Conservation (phyloP, 64 coral and sea anemone genomes). For the Stylophora pistillata region DNA sequence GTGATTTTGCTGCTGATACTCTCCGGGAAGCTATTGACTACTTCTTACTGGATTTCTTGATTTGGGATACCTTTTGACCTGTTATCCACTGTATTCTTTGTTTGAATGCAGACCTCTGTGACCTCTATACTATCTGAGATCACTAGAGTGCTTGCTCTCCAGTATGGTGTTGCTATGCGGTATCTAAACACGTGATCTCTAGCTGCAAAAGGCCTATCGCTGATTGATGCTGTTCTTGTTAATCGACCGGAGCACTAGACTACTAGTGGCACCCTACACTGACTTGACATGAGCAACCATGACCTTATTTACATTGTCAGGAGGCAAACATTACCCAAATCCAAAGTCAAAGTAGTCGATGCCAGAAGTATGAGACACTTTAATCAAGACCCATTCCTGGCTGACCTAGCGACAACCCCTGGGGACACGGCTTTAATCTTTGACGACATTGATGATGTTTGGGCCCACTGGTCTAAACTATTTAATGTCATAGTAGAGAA, state of each 20-base stretch:
- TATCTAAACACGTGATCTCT: too few species aligned
- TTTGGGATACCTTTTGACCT: too few species aligned
- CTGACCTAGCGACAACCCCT: constrained; percentile 7
- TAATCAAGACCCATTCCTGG: constrained; percentile 27
- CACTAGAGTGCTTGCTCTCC: too few species aligned
- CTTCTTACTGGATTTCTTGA: too few species aligned
- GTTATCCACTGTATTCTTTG: too few species aligned
- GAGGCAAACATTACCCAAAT: constrained; percentile 41
- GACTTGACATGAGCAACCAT: constrained; percentile 25
- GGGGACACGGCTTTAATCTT: constrained; percentile 40
- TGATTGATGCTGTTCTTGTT: constrained; percentile 48
- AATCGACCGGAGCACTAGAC: constrained; percentile 30
- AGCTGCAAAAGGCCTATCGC: too few species aligned
- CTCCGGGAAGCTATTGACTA: too few species aligned
- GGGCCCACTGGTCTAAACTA: constrained; percentile 33
- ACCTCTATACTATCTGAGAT: too few species aligned
- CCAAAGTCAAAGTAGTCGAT: constrained; percentile 17
- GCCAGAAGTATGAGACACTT: constrained; percentile 50
- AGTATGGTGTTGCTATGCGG: too few species aligned
- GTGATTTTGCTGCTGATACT: too few species aligned
- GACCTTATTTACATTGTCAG: constrained; percentile 37
- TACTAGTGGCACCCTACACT: constrained; percentile 22
- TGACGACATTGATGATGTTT: constrained; percentile 50
- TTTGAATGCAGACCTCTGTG: too few species aligned
- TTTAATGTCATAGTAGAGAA: constrained; percentile 1